phyloP scores from a whole-genome alignment of 2,113 vertebrate genomes.

The cattle (Bos taurus) region ARS-UCD2.0 NC_037335.1:75670001-75670500 shows the following conservation, averaged over 20 bases:
- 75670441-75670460: constrained; percentile 10
- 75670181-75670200: background rate
- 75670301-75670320: background rate
- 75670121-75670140: background rate
- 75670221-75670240: background rate
- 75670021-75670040: background rate
- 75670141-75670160: background rate
- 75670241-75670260: background rate
- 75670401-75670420: background rate
- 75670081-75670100: background rate
- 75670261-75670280: background rate
- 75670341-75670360: background rate
- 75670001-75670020: constrained; percentile 5
- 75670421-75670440: background rate
- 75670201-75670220: background rate
- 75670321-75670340: background rate
- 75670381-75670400: background rate
- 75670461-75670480: background rate
- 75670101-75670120: background rate
- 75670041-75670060: background rate
- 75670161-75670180: background rate
- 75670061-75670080: background rate
- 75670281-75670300: background rate
- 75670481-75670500: background rate
- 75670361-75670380: background rate